Conservation (phyloP, 1,140 invertebrate genomes). For the Glomeris maerens region DNA sequence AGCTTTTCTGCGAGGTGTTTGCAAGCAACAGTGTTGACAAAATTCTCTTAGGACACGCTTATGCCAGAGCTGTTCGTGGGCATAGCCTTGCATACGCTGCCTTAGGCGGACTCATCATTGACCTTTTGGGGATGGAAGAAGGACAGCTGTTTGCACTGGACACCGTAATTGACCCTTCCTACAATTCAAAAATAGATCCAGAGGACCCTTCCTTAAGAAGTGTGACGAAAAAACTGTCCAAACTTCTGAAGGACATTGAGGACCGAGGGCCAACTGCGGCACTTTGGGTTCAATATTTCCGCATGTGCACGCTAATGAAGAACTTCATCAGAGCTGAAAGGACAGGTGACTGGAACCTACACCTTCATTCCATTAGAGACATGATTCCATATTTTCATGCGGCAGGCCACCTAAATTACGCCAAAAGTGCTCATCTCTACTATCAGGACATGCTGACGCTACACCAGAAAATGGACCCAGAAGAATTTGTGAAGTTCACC, state of each 20-base stretch:
- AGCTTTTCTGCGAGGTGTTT: slow-evolving; percentile 23
- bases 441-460: not conserved
- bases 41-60: slow-evolving; percentile 30
- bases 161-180: no score
- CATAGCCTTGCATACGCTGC: slow-evolving; percentile 23
- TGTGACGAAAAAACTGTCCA: no score
- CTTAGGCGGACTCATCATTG: not conserved
- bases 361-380: not conserved
- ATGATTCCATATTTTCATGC: not conserved
- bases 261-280: not conserved
- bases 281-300: not conserved
- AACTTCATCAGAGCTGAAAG: slow-evolving; percentile 20
- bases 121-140: no score
- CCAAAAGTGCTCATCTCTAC: not conserved
- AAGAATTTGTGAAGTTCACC: not conserved
- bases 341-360: slow-evolving; percentile 19
- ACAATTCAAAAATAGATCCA: no score
- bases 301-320: slow-evolving; percentile 10
- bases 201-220: no score
- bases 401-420: not conserved
- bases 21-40: slow-evolving; percentile 24
- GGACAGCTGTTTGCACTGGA: no score
- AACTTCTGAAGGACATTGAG: not conserved
- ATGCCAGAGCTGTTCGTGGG: slow-evolving; percentile 28
- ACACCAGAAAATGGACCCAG: not conserved